These are phyloP conservation scores for Xanthorhoe spadicearia DNA, from an alignment of 2,888 invertebrate genomes.

Conservation along the genomic window DNA sequence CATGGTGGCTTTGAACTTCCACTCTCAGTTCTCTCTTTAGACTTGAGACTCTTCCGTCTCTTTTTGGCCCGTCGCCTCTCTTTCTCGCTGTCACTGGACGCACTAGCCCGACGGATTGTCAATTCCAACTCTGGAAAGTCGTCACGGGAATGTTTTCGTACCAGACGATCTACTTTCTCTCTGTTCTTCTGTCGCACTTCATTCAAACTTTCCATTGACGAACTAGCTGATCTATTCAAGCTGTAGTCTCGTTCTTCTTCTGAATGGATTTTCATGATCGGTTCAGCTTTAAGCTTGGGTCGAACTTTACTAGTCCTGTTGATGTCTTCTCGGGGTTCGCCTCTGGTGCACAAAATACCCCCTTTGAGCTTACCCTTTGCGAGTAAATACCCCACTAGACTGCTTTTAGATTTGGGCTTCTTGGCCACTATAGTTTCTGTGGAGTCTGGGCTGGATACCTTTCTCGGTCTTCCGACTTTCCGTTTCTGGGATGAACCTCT, in stretches of 20 bases:
- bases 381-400: slow-evolving; percentile 87
- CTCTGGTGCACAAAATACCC: slow-evolving; percentile 79
- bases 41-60: slow-evolving; percentile 75
- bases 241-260: slow-evolving; percentile 82
- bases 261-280: slow-evolving; percentile 86
- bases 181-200: slow-evolving; percentile 80
- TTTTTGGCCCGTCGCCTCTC: slow-evolving; percentile 75
- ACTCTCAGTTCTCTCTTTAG: slow-evolving; percentile 60
- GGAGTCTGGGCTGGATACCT: slow-evolving; percentile 86
- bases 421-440: slow-evolving; percentile 94
- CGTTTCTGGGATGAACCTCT: slow-evolving; percentile 89
- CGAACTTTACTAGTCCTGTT: slow-evolving; percentile 86
- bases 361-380: slow-evolving; percentile 87
- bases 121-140: slow-evolving; percentile 76
- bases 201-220: slow-evolving; percentile 82
- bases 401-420: slow-evolving; percentile 89
- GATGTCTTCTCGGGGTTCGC: slow-evolving; percentile 79
- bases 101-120: slow-evolving; percentile 72
- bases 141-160: slow-evolving; percentile 77
- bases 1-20: slow-evolving; percentile 41
- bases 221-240: slow-evolving; percentile 79
- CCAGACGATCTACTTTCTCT: slow-evolving; percentile 78
- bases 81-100: slow-evolving; percentile 79
- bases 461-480: slow-evolving; percentile 92
- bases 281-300: slow-evolving; percentile 90